Base-by-base conservation (phyloP, 1,140 invertebrate species). In the Megalopta genalis region DNA sequence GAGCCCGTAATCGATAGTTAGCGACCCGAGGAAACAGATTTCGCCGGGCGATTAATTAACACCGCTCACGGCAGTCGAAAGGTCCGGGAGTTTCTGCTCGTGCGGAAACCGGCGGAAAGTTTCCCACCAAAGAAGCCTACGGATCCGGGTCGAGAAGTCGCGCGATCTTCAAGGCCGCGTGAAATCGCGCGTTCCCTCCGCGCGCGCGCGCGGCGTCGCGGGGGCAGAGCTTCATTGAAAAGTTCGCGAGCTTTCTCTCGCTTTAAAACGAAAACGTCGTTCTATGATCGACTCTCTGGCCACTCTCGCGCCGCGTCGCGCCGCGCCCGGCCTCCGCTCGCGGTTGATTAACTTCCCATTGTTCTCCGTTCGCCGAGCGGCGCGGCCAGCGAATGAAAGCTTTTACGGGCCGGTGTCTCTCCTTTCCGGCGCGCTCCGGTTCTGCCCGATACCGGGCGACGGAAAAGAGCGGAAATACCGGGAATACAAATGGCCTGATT, bases 401-500 rank as follows among this genome's bases (percentile, higher is more conserved):
- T 66, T 83, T 71, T 71, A 66, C 83, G 49, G 46, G 23, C 67
- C 77, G 42, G 23, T 62, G 49, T 70, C 21, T 52, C 49, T 66
- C 67, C 60, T 18, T 32, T 39, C 62, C 14, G 8, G 23, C 7
- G 10, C 42, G 12, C 9, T 8, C 25, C 25, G 25, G 49, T 6
- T 18, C 25, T 16, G 65, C 32, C 32, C 27, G 52, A 82, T 78
- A 83, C 76, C 57, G 16, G 32, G 10, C 32, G 42, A 16, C 6
- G 27, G 52, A 10, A 60, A 63, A 27, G 54, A 42, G 57, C 65
- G 57, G 49, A 84, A 83, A 75, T 59, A 60, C 39, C 46, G 27
- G n/a, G 62, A 80, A 76, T 80, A 75, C 67, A 59, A 46, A 83
- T 57, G 27, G 46, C 37, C 54, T 78, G 32, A 79, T 80, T 84